Percentiles rank a stretch among this genome's conserved stretches.
Conservation (phyloP, 2,797 vertebrate species). For the Aplochiton taeniatus region DNA sequence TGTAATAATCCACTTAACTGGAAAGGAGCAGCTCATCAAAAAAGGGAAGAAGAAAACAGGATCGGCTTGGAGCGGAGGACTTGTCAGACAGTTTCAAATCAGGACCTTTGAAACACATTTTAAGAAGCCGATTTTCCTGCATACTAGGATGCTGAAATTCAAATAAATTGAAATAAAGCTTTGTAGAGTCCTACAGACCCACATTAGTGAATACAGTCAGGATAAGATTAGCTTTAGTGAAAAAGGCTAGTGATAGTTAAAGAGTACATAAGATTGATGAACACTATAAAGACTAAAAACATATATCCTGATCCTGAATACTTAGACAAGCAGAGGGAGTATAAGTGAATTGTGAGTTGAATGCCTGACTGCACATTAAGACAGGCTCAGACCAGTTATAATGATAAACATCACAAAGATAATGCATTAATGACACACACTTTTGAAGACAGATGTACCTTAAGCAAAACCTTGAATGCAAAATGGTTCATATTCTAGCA, state of each 20-base stretch:
- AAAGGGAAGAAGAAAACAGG: conserved; percentile 72
- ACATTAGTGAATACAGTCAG: conserved; percentile 76
- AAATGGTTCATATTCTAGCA: too few species aligned
- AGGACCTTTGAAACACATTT: conserved; percentile 68
- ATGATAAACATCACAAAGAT: conserved; percentile 35
- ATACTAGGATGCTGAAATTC: conserved; percentile 72
- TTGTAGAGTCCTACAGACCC: conserved; percentile 62
- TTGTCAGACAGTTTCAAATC: conserved; percentile 73
- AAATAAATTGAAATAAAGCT: conserved; percentile 80
- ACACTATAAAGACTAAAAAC: too few species aligned
- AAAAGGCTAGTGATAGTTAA: conserved; percentile 62
- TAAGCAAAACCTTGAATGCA: conserved; percentile 14
- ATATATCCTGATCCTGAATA: too few species aligned
- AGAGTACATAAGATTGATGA: conserved; percentile 77
- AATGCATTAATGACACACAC: background rate
- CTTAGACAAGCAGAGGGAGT: too few species aligned
- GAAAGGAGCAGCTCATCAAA: conserved; percentile 85
- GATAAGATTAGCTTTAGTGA: conserved; percentile 78
- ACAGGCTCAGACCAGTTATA: conserved; percentile 11
- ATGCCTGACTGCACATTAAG: conserved; percentile 41
- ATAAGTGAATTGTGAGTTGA: conserved; percentile 34
- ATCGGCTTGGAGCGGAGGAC: conserved; percentile 51
- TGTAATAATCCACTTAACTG: conserved; percentile 90
- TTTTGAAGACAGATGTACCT: conserved; percentile 8
- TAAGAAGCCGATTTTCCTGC: conserved; percentile 12